A percentile compares a stretch with the other conserved stretches of the same genome.
These are phyloP conservation scores for Drosophila incognita DNA, from an alignment of 2,888 invertebrate species.

Conservation along the genomic window DNA sequence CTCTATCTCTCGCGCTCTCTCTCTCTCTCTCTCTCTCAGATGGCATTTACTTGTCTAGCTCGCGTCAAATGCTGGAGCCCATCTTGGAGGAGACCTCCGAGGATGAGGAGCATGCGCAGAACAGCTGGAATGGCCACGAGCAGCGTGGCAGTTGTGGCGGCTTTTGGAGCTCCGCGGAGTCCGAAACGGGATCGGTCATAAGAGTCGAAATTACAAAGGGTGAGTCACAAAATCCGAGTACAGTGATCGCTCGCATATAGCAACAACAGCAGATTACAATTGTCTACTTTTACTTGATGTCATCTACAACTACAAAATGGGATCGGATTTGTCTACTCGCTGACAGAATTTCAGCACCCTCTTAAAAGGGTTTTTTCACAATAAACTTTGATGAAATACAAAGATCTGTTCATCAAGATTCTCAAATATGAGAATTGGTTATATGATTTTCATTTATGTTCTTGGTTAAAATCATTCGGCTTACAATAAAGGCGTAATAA, in stretches of 20 bases:
- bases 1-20: too few species aligned
- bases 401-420: neutral
- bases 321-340: neutral
- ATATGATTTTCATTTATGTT: too few species aligned
- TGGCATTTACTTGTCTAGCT: conserved; percentile 83
- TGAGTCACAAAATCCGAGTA: conserved; percentile 39
- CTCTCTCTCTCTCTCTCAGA: conserved; percentile 60
- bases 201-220: conserved; percentile 87
- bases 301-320: neutral
- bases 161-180: conserved; percentile 88
- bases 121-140: conserved; percentile 83
- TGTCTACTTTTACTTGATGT: neutral
- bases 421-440: neutral
- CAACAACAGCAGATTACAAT: neutral
- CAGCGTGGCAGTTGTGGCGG: conserved; percentile 56
- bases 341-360: neutral
- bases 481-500: neutral
- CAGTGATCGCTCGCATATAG: neutral
- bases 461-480: too few species aligned
- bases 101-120: conserved; percentile 86
- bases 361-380: neutral
- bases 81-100: conserved; percentile 95
- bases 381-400: neutral
- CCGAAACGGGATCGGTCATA: conserved; percentile 93
- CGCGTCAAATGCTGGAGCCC: conserved; percentile 89